Percentiles rank a stretch among this genome's conserved stretches.
These are phyloP conservation scores for Lasioglossum leucozonium DNA, from an alignment of 2,888 invertebrate species.

Conservation along the genomic window DNA sequence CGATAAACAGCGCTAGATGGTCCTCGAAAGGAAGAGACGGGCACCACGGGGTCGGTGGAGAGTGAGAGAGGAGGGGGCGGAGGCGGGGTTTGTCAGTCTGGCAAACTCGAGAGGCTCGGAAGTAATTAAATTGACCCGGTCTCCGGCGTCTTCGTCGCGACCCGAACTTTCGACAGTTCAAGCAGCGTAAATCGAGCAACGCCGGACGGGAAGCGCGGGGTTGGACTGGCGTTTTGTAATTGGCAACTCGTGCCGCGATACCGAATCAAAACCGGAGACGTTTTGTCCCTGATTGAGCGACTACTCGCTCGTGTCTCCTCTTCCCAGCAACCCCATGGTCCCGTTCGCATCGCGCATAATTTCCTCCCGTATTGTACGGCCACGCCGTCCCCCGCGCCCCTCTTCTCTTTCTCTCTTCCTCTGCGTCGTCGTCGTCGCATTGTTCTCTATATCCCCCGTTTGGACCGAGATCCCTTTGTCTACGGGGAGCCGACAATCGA, in stretches of 20 bases:
- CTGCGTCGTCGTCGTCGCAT: constrained; percentile 18
- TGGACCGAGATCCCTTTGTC: constrained; percentile 37
- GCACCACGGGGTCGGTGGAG: too few species aligned
- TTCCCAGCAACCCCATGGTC: constrained; percentile 22
- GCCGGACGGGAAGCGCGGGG: not conserved
- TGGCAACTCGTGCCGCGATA: constrained; percentile 35
- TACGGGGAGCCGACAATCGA: constrained; percentile 32
- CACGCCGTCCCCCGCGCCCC: not conserved
- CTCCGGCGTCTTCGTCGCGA: not conserved
- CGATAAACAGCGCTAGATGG: not conserved
- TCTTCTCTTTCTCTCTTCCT: not conserved
- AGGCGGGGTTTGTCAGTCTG: not conserved
- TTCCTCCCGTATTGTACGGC: constrained; percentile 58
- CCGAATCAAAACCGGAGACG: constrained; percentile 51
- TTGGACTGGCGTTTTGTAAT: constrained; percentile 32
- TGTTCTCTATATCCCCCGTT: constrained; percentile 38
- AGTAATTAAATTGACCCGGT: constrained; percentile 43
- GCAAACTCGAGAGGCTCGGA: constrained; percentile 12
- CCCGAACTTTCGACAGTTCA: constrained; percentile 39
- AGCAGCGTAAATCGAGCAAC: constrained; percentile 22
- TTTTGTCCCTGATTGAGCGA: constrained; percentile 51
- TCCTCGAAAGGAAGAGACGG: not conserved
- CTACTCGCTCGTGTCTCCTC: not conserved
- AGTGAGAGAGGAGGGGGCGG: not conserved
- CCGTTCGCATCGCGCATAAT: constrained; percentile 60